phyloP scores from a whole-genome alignment of 2,888 invertebrate genomes.

The Linyphia triangularis region DNA sequence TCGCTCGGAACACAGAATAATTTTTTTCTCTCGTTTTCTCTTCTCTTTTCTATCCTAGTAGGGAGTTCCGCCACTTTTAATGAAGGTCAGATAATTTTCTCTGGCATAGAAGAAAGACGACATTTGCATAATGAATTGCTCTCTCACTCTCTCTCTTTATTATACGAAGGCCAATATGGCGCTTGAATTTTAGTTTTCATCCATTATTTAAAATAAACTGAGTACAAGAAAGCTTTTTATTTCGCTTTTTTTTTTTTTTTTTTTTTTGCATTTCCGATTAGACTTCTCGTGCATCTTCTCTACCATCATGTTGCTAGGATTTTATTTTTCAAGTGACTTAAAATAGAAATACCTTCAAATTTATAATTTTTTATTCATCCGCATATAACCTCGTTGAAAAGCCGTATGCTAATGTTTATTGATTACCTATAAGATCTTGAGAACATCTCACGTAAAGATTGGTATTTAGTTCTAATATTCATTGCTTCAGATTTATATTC shows the following conservation, averaged over 20 bases:
- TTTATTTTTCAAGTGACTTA: slow-evolving; percentile 11
- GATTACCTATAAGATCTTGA: too few species aligned
- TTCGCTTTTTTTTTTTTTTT: background rate
- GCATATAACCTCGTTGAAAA: background rate
- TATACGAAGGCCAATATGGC: slow-evolving; percentile 62
- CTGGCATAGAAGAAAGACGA: slow-evolving; percentile 39
- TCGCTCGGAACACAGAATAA: slow-evolving; percentile 52
- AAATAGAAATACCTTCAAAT: background rate
- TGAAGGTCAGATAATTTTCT: slow-evolving; percentile 71
- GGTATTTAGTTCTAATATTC: too few species aligned
- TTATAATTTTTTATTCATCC: background rate
- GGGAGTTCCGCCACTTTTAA: slow-evolving; percentile 55
- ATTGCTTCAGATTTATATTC: too few species aligned
- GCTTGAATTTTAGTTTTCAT: slow-evolving; percentile 25
- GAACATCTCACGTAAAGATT: too few species aligned
- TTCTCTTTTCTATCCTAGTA: slow-evolving; percentile 13
- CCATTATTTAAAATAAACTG: slow-evolving; percentile 30
- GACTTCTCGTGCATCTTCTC: slow-evolving; percentile 12
- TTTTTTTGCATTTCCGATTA: slow-evolving; percentile 19
- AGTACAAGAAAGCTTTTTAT: slow-evolving; percentile 29
- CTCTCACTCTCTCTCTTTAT: slow-evolving; percentile 53
- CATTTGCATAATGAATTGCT: slow-evolving; percentile 73
- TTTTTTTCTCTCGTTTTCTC: slow-evolving; percentile 5
- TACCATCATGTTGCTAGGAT: background rate
- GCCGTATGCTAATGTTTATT: too few species aligned